Conservation (phyloP, 2,797 vertebrate genomes). For the Chrosomus eos region DNA sequence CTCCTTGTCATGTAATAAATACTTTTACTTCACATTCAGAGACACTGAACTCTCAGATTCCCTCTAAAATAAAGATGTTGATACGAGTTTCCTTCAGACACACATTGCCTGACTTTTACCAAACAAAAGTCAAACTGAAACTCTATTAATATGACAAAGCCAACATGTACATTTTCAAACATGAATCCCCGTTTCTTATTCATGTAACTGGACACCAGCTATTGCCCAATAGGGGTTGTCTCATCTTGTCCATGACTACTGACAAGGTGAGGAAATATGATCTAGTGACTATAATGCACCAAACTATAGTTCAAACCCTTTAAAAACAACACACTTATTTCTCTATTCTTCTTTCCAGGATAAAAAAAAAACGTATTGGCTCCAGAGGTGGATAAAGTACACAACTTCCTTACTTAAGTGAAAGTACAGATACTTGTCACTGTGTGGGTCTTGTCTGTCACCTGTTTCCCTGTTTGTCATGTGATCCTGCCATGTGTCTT, state of each 20-base stretch:
- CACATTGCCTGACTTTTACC: not conserved
- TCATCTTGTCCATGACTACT: slow-evolving; percentile 7
- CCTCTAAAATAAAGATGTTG: not conserved
- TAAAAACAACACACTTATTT: not conserved
- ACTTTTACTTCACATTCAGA: not conserved
- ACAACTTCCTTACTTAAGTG: too few relatives aligned
- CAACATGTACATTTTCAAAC: not conserved
- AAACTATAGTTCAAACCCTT: not conserved
- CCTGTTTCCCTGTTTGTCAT: too few relatives aligned
- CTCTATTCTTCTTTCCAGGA: not conserved
- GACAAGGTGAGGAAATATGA: slow-evolving; percentile 9
- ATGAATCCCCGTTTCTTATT: slow-evolving; percentile 21
- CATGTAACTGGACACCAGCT: slow-evolving; percentile 9
- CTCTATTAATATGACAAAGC: not conserved
- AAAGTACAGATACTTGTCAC: too few relatives aligned
- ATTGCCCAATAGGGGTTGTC: slow-evolving; percentile 11
- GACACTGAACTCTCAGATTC: not conserved
- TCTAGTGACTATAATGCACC: not conserved
- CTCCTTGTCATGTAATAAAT: not conserved
- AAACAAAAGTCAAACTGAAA: not conserved
- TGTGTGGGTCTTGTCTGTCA: too few relatives aligned
- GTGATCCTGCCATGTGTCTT: too few relatives aligned
- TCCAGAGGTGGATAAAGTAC: too few relatives aligned
- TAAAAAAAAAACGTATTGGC: not conserved
- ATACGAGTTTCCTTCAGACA: not conserved